phyloP scores from a whole-genome alignment of 2,888 invertebrate species.

The Ophraella communa region DNA sequence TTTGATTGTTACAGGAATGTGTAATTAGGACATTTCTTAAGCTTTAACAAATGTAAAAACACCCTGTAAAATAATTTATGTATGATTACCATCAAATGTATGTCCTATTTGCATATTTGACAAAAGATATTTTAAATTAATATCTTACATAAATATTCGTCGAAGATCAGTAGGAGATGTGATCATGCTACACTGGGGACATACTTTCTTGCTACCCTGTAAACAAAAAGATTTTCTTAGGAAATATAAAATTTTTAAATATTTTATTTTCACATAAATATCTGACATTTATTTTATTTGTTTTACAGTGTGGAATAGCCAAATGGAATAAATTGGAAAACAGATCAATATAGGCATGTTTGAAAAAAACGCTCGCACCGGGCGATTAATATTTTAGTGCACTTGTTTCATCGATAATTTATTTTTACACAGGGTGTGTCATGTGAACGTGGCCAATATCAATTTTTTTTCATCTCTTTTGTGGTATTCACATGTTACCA shows the following conservation, averaged over 20 bases:
- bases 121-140: neutral
- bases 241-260: neutral
- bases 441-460: too few relatives aligned
- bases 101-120: neutral
- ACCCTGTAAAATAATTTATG: conserved; percentile 17
- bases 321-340: too few relatives aligned
- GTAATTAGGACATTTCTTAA: conserved; percentile 2
- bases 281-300: too few relatives aligned
- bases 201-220: conserved; percentile 87
- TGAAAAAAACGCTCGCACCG: too few relatives aligned
- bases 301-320: too few relatives aligned
- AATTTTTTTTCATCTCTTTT: too few relatives aligned
- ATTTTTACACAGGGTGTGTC: too few relatives aligned
- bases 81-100: conserved; percentile 2
- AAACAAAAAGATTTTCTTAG: conserved; percentile 38
- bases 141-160: conserved; percentile 82
- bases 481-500: too few relatives aligned
- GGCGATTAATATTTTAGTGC: too few relatives aligned
- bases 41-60: conserved; percentile 9
- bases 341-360: too few relatives aligned
- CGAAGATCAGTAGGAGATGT: conserved; percentile 87
- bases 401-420: too few relatives aligned
- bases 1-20: conserved; percentile 1
- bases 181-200: conserved; percentile 94
- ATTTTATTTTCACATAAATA: too few relatives aligned